Evolutionary conservation across 2,797 vertebrate genomes (phyloP).

Genomic region (Lycodopsis pacificus): DNA sequence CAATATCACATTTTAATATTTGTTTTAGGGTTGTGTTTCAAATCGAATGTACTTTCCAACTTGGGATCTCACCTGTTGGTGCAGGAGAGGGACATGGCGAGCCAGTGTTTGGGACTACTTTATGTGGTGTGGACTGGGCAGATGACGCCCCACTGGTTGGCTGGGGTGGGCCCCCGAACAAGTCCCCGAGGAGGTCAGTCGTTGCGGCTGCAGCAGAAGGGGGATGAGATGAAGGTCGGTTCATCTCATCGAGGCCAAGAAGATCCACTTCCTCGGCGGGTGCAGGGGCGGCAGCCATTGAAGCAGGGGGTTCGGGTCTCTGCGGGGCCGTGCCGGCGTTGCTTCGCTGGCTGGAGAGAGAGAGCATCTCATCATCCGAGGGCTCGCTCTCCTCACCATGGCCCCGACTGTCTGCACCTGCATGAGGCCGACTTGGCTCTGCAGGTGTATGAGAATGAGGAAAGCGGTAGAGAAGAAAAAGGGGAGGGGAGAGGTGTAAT

Average conservation of each 20-base stretch:
- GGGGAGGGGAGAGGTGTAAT: background rate
- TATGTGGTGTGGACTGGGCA: conserved; percentile 92
- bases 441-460: conserved; percentile 7
- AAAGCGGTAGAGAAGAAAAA: background rate
- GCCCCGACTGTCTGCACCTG: conserved; percentile 88
- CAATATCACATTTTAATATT: background rate
- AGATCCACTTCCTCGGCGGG: conserved; percentile 91
- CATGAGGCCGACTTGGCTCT: conserved; percentile 87
- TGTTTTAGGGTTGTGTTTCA: background rate
- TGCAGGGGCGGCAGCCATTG: conserved; percentile 63
- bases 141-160: conserved; percentile 86
- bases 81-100: conserved; percentile 91
- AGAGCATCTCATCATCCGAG: conserved; percentile 98
- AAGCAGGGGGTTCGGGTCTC: conserved; percentile 79
- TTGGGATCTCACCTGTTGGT: conserved; percentile 68
- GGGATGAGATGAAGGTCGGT: conserved; percentile 81
- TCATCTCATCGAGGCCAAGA: conserved; percentile 88
- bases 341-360: conserved; percentile 95
- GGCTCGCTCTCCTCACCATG: conserved; percentile 95
- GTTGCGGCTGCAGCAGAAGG: conserved; percentile 86
- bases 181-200: conserved; percentile 93
- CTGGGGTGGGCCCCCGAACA: conserved; percentile 89
- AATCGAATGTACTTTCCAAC: background rate
- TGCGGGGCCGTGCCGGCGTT: conserved; percentile 85
- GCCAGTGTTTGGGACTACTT: conserved; percentile 83